A percentile compares a stretch with the other conserved stretches of the same genome.
These are phyloP conservation scores for Apostichopus leukothele DNA, from an alignment of 53 echinoderm and acorn worm species.

Conservation along the genomic window DNA sequence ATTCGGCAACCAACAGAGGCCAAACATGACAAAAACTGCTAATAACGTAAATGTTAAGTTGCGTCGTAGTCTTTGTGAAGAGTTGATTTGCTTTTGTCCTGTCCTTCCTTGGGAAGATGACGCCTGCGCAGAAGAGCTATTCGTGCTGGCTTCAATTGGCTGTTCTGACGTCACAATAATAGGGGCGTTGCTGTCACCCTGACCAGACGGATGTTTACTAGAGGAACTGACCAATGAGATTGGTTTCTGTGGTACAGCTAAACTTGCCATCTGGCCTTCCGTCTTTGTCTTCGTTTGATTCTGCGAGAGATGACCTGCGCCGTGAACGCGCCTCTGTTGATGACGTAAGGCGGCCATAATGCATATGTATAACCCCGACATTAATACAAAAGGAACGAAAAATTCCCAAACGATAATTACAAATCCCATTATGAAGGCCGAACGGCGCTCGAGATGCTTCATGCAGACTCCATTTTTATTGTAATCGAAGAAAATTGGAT, in stretches of 20 bases:
- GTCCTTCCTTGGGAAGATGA: not conserved
- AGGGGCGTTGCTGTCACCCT: not conserved
- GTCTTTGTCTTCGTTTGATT: not conserved
- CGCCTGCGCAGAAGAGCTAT: not conserved
- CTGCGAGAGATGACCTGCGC: not conserved
- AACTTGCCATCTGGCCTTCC: constrained; percentile 7
- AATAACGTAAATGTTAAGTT: constrained; percentile 72
- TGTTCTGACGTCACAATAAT: constrained; percentile 18
- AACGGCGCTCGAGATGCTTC: constrained; percentile 28
- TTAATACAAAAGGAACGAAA: constrained; percentile 63
- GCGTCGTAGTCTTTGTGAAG: constrained; percentile 50
- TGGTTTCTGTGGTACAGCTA: constrained; percentile 32
- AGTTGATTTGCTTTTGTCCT: not conserved
- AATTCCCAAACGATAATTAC: constrained; percentile 67
- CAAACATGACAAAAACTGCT: constrained; percentile 69
- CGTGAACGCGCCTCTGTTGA: constrained; percentile 55
- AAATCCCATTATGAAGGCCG: constrained; percentile 55
- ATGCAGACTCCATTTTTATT: constrained; percentile 46
- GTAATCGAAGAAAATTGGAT: constrained; percentile 60
- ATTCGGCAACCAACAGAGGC: constrained; percentile 76
- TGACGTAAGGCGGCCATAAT: constrained; percentile 60
- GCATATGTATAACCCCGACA: constrained; percentile 61
- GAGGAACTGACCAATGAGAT: constrained; percentile 5
- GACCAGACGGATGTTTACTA: not conserved
- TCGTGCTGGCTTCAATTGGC: not conserved